Base-by-base conservation (phyloP, 2,113 vertebrate genomes). In the Phycodurus eques region DNA sequence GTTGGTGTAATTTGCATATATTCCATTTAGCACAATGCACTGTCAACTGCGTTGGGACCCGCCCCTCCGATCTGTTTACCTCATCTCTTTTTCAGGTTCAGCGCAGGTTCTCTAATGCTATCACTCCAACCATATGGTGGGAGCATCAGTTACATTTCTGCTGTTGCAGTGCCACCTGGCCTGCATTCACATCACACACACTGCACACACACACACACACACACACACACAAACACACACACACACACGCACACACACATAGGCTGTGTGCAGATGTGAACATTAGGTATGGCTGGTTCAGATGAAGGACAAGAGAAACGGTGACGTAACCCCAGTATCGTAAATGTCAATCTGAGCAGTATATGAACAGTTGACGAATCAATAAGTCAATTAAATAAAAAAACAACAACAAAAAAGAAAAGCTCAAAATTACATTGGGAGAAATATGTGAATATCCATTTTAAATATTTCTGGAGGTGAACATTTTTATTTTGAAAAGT, bases 91-190 rank as follows among this genome's bases (percentile, higher is more conserved):
- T 20, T 85, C 86, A 85, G 88, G 85, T 89, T 90, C 86, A 87
- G 63, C 6, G 64, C 87, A 85, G 87, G 85, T 83, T 90, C 80
- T 83, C 85, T 86, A 89, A 88, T 90, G 83, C 85, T 87, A 87
- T 91, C 88, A 88, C 75, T 87, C 80, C 71, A 78, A 85, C 83
- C 88, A 91, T 91, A 91, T 89, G 90, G 85, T 71, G 70, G 64
- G 75, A 85, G 85, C 90, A 91, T 91, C 90, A 84, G 86, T 87
- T 82, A 87, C 88, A 86, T 85, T 88, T 86, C 85, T 91, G 88
- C 83, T 86, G 86, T 91, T 89, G 86, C 86, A 89, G 78, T 70
- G 62, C 51, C 73, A 73, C 69, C 75, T 87, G 79, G 84, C 76
- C 72, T 46, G 72, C 20, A 59, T 78, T 65, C 81, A 85, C 78